Percentiles rank a stretch among this genome's conserved stretches.
Evolutionary conservation across 2,888 invertebrate species (phyloP).

Genomic region (Cheilosia vulpina): DNA sequence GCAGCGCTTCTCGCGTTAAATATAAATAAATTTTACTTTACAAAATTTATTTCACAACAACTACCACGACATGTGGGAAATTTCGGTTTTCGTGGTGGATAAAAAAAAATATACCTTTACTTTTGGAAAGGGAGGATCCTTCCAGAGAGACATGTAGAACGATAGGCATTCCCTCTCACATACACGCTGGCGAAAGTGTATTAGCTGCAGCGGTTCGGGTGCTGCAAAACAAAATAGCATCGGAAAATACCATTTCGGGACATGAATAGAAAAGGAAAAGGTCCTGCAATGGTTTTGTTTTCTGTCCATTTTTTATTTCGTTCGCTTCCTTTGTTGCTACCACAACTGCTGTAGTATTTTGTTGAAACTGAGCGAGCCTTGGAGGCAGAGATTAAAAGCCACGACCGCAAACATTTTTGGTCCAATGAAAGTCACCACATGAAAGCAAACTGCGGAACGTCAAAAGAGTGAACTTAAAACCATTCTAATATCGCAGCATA

Average conservation of each 20-base stretch:
- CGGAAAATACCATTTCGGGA: constrained; percentile 67
- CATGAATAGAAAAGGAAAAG: constrained; percentile 65
- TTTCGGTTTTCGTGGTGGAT: constrained; percentile 31
- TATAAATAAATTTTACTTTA: constrained; percentile 71
- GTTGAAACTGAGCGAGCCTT: constrained; percentile 48
- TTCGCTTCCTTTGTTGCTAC: constrained; percentile 24
- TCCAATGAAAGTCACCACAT: constrained; percentile 77
- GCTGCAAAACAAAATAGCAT: constrained; percentile 50
- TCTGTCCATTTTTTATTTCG: constrained; percentile 3
- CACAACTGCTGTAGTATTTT: constrained; percentile 53
- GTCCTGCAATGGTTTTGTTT: constrained; percentile 40
- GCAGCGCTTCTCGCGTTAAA: constrained; percentile 63
- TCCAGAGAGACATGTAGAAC: constrained; percentile 52
- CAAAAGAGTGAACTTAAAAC: constrained; percentile 69
- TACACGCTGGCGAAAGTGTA: constrained; percentile 39
- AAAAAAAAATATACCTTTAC: constrained; percentile 18
- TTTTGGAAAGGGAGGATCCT: constrained; percentile 38
- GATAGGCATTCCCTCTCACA: constrained; percentile 18
- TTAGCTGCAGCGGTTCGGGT: constrained; percentile 45
- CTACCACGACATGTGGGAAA: constrained; percentile 64
- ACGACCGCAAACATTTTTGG: constrained; percentile 78
- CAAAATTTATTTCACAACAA: constrained; percentile 69
- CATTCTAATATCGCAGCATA: constrained; percentile 67
- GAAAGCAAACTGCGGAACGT: constrained; percentile 72
- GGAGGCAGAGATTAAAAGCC: constrained; percentile 77